A percentile compares a stretch with the other conserved stretches of the same genome.
Evolutionary conservation across 2,888 invertebrate genomes (phyloP).

Genomic region (Leucania comma): DNA sequence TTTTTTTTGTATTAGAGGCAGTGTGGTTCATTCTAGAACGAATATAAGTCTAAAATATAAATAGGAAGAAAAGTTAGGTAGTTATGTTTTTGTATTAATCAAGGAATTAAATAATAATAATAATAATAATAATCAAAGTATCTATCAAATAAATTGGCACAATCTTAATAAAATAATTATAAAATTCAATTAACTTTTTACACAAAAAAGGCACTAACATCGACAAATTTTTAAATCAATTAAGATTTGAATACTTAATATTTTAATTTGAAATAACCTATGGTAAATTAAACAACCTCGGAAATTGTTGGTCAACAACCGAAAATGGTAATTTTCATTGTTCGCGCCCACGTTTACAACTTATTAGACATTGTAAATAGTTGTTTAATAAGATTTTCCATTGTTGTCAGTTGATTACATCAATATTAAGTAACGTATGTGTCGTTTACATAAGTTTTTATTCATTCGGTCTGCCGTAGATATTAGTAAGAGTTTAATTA

Average conservation of each 20-base stretch:
- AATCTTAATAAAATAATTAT: neutral
- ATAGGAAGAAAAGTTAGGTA: neutral
- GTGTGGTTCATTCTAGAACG: neutral
- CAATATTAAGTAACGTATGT: slow-evolving; percentile 19
- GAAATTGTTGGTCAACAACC: slow-evolving; percentile 24
- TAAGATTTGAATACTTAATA: slow-evolving; percentile 32
- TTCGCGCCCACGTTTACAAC: slow-evolving; percentile 31
- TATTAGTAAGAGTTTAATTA: neutral
- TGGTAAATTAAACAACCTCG: slow-evolving; percentile 14
- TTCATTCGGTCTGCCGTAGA: neutral
- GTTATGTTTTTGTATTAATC: neutral
- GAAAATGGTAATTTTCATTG: slow-evolving; percentile 51
- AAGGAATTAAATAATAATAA: slow-evolving; percentile 2
- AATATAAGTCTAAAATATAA: neutral
- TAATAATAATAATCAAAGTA: too few relatives aligned
- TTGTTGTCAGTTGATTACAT: slow-evolving; percentile 44
- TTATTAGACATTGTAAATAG: slow-evolving; percentile 23
- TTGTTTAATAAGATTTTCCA: slow-evolving; percentile 13
- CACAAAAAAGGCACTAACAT: neutral
- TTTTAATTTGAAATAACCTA: slow-evolving; percentile 20
- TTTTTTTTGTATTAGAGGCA: neutral
- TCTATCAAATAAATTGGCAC: neutral
- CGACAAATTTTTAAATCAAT: slow-evolving; percentile 1
- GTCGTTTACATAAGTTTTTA: neutral
- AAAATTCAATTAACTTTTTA: neutral